phyloP scores from a whole-genome alignment of 2,888 invertebrate species.

The Fragum sueziense region DNA sequence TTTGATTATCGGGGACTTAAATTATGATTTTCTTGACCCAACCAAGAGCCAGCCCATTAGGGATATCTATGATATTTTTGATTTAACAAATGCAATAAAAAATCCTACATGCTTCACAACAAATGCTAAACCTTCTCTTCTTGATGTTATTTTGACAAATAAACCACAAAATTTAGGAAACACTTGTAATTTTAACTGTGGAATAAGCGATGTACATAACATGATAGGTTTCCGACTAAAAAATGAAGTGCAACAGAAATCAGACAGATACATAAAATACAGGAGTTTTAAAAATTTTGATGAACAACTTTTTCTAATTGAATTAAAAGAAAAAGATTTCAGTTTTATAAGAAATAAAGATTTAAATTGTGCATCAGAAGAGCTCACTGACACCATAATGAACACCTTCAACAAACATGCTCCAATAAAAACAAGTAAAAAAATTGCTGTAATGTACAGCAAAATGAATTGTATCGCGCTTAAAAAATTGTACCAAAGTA shows the following conservation, averaged over 20 bases:
- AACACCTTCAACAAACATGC: constrained; percentile 32
- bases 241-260: not conserved
- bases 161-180: constrained; percentile 1
- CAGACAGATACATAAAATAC: constrained; percentile 12
- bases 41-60: not conserved
- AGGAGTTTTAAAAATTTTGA: constrained; percentile 30
- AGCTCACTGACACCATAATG: constrained; percentile 12
- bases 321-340: not conserved
- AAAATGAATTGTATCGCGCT: too few species aligned
- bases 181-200: constrained; percentile 24
- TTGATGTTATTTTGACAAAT: constrained; percentile 42
- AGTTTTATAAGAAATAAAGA: too few species aligned
- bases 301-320: not conserved
- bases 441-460: too few species aligned
- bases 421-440: constrained; percentile 29
- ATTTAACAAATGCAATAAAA: constrained; percentile 9
- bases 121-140: constrained; percentile 12
- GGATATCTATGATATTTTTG: not conserved
- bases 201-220: too few species aligned
- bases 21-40: constrained; percentile 18
- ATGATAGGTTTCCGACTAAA: constrained; percentile 32
- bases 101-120: constrained; percentile 27
- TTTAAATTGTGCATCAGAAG: not conserved
- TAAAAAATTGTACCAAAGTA: too few species aligned
- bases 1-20: constrained; percentile 31